phyloP scores from a whole-genome alignment of 64 coral and sea anemone species.

The Anthopleura sola region DNA sequence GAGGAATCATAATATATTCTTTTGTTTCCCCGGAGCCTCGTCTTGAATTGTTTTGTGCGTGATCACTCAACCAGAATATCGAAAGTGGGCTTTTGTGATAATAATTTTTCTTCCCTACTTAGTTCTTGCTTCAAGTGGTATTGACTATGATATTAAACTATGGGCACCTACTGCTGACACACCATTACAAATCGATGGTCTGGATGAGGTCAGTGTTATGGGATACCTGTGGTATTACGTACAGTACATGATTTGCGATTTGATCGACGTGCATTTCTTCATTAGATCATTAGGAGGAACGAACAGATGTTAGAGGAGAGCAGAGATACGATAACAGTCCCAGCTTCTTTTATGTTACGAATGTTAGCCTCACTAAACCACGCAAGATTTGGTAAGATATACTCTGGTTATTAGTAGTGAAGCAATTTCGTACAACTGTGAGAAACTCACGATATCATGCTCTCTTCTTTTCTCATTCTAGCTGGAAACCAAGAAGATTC shows the following conservation, averaged over 20 bases:
- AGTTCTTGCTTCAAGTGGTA: constrained; percentile 98
- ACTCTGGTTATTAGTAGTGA: neutral
- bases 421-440: too few species aligned
- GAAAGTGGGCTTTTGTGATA: too few species aligned
- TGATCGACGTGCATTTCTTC: constrained; percentile 32
- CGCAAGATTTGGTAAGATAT: constrained; percentile 67
- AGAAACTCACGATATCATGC: too few species aligned
- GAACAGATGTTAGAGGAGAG: constrained; percentile 94
- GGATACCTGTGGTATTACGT: neutral
- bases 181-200: constrained; percentile 47
- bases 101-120: neutral
- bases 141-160: constrained; percentile 94
- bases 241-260: neutral
- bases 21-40: too few species aligned
- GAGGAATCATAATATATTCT: too few species aligned
- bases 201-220: constrained; percentile 65
- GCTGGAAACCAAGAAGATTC: too few species aligned
- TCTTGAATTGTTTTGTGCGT: too few species aligned
- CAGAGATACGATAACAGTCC: constrained; percentile 89
- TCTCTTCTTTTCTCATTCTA: too few species aligned
- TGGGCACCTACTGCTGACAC: constrained; percentile 64
- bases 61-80: too few species aligned
- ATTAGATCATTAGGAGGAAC: constrained; percentile 84
- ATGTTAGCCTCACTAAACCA: constrained; percentile 83
- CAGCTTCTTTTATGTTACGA: constrained; percentile 94